These are phyloP conservation scores for Dromaius novaehollandiae DNA, from an alignment of 2,113 vertebrate species.

Conservation along the genomic window DNA sequence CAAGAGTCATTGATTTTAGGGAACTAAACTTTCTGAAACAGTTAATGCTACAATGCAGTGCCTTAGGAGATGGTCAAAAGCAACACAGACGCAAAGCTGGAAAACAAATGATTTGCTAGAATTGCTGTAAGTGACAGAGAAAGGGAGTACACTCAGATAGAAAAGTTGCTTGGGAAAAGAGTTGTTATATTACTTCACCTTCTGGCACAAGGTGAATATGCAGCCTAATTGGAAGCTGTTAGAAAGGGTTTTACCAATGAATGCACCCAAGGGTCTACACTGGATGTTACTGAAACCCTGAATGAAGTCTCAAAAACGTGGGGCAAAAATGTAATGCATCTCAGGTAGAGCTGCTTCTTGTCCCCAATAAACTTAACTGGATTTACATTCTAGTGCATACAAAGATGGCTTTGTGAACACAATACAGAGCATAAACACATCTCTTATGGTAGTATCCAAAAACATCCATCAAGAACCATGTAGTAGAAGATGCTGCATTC, in stretches of 20 bases:
- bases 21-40: neutral
- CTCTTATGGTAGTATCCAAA: neutral
- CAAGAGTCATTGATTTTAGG: neutral
- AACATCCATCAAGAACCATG: neutral
- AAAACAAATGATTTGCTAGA: neutral
- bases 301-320: neutral
- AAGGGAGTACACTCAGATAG: neutral
- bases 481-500: neutral
- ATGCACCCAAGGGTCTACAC: neutral
- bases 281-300: neutral
- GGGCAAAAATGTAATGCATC: neutral
- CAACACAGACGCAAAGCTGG: accelerated
- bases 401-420: neutral
- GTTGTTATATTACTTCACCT: neutral
- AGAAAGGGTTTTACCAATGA: neutral
- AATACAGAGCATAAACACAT: neutral
- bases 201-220: neutral
- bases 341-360: neutral
- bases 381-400: neutral
- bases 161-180: neutral
- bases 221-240: neutral
- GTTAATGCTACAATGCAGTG: neutral
- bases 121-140: neutral
- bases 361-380: neutral
- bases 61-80: neutral